Conservation (phyloP, 2,797 vertebrate species). For the Premnoplex brunnescens region DNA sequence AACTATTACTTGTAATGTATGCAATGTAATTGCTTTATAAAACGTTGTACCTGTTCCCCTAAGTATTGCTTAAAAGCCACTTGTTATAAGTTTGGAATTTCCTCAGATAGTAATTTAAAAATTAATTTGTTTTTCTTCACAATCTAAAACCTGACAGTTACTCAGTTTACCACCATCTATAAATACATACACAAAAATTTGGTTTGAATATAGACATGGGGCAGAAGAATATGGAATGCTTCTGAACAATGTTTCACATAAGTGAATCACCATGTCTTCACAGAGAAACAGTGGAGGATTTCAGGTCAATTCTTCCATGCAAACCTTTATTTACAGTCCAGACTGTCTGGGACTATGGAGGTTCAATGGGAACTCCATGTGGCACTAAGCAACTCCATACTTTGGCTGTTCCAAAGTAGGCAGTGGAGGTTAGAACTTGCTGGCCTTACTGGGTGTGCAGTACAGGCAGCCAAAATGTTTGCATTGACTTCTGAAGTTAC, state of each 20-base stretch:
- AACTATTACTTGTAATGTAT: background rate
- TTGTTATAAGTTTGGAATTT: background rate
- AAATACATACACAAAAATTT: background rate
- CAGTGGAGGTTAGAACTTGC: background rate
- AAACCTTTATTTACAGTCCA: background rate
- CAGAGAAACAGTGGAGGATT: background rate
- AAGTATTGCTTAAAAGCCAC: background rate
- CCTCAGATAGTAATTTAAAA: background rate
- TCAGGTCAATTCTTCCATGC: background rate
- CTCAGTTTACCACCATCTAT: background rate
- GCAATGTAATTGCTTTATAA: background rate
- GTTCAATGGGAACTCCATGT: background rate
- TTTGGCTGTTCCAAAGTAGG: background rate
- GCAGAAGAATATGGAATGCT: background rate
- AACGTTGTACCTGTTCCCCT: background rate
- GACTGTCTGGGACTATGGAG: background rate
- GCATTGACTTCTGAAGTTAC: background rate
- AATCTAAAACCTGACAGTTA: background rate
- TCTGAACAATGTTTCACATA: background rate
- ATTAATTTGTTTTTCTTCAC: background rate
- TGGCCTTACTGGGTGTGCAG: background rate
- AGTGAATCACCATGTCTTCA: rapidly evolving
- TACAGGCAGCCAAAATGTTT: background rate
- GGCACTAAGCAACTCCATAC: background rate
- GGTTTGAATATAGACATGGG: rapidly evolving